A percentile compares a stretch with the other conserved stretches of the same genome.
Conservation (phyloP, 2,113 vertebrate genomes). For the Pholis gunnellus region DNA sequence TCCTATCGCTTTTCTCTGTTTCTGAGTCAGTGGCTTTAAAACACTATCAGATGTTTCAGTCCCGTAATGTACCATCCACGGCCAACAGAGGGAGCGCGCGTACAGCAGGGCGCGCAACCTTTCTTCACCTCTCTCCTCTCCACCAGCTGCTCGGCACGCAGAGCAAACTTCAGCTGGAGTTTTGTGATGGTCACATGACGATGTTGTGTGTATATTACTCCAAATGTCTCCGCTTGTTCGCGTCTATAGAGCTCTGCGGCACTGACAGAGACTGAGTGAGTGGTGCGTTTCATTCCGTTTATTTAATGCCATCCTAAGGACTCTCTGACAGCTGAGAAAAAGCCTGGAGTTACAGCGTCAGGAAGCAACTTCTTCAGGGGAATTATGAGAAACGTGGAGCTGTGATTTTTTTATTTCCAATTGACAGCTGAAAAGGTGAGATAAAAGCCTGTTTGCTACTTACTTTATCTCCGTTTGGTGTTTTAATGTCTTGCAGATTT, state of each 20-base stretch:
- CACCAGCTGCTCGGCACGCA: conserved; percentile 20
- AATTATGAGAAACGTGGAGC: conserved; percentile 63
- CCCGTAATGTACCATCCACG: neutral
- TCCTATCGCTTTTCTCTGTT: neutral
- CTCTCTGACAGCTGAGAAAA: conserved; percentile 26
- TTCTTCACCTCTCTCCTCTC: neutral
- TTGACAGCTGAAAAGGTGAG: conserved; percentile 72
- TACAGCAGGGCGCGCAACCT: neutral
- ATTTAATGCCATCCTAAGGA: neutral
- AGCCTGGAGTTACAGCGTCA: conserved; percentile 3
- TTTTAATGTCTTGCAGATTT: neutral
- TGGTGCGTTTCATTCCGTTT: neutral
- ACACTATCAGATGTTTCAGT: neutral
- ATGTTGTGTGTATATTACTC: conserved; percentile 64
- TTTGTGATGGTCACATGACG: conserved; percentile 66
- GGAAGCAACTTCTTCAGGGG: conserved; percentile 21
- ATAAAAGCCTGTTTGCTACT: neutral
- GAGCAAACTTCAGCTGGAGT: conserved; percentile 44
- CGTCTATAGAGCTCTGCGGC: conserved; percentile 24
- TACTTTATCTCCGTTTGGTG: neutral
- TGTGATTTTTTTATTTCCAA: conserved; percentile 44
- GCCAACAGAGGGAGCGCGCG: conserved; percentile 45
- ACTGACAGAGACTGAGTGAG: neutral
- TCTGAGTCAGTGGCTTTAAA: neutral
- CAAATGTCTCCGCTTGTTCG: conserved; percentile 29